phyloP scores from a whole-genome alignment of 2,888 invertebrate genomes.

The Lottia scabra region DNA sequence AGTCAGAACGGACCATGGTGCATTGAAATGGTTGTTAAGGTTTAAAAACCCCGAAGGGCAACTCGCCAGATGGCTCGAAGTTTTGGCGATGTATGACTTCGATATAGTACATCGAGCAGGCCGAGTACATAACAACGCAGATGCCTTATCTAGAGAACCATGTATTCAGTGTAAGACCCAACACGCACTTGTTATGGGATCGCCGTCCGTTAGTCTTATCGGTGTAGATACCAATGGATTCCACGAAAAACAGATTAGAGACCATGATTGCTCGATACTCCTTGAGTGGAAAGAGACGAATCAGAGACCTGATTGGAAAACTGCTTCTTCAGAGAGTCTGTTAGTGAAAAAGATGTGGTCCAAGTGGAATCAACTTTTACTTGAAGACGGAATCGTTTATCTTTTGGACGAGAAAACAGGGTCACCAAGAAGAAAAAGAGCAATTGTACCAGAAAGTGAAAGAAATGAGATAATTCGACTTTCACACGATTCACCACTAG shows the following conservation, averaged over 20 bases:
- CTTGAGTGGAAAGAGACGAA: neutral
- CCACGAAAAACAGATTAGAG: neutral
- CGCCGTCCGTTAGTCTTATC: neutral
- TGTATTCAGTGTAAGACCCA: neutral
- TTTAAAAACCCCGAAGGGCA: constrained; percentile 11
- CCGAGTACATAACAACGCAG: constrained; percentile 10
- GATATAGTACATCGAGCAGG: constrained; percentile 11
- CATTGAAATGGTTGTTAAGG: constrained; percentile 9
- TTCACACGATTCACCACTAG: neutral
- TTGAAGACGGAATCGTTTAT: neutral
- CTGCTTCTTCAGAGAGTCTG: neutral
- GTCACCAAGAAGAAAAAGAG: neutral
- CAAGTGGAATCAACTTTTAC: neutral
- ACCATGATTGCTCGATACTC: neutral
- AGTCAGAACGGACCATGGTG: constrained; percentile 15
- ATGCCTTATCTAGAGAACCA: constrained; percentile 9
- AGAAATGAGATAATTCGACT: neutral
- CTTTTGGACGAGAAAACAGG: neutral
- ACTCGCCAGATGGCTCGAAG: constrained; percentile 12
- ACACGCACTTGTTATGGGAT: neutral
- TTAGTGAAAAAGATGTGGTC: neutral
- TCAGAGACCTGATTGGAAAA: neutral
- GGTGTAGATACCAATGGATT: neutral
- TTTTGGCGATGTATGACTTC: constrained; percentile 5
- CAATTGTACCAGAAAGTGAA: neutral